Evolutionary conservation across 1,140 invertebrate genomes (phyloP).

Genomic region (Rhyacophila brunnea): DNA sequence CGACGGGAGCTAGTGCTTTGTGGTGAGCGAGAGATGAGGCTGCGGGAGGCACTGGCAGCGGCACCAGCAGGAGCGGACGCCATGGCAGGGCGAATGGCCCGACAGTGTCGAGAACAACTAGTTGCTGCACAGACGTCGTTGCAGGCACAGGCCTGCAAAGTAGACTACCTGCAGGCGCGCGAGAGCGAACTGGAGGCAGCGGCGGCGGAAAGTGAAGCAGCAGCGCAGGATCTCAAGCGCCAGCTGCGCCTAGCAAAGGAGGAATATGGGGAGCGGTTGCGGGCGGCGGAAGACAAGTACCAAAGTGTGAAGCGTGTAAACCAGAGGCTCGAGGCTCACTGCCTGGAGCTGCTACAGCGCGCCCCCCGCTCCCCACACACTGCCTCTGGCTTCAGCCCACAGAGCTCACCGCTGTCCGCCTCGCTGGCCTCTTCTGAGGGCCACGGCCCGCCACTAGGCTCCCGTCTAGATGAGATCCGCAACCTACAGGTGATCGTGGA

Average conservation of each 20-base stretch:
- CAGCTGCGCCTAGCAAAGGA: constrained; percentile 53
- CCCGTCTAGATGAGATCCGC: constrained; percentile 31
- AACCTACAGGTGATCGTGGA: constrained; percentile 34
- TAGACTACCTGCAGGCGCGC: constrained; percentile 45
- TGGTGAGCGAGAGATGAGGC: constrained; percentile 46
- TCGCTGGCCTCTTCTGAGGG: constrained; percentile 58
- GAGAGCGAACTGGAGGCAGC: constrained; percentile 51
- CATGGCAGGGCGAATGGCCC: constrained; percentile 11
- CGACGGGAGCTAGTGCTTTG: constrained; percentile 55
- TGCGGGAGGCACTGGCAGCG: constrained; percentile 30
- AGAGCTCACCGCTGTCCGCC: constrained; percentile 54
- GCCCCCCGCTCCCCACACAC: constrained; percentile 37
- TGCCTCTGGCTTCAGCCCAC: constrained; percentile 38
- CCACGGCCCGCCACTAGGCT: constrained; percentile 35
- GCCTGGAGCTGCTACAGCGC: constrained; percentile 57
- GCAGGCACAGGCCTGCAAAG: constrained; percentile 45
- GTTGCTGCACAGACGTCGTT: constrained; percentile 44
- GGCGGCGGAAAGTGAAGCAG: constrained; percentile 50
- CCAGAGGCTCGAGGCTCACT: constrained; percentile 64
- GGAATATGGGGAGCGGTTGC: constrained; percentile 52
- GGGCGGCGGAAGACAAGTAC: constrained; percentile 72
- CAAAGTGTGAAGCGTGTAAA: constrained; percentile 66
- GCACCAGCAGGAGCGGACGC: constrained; percentile 31
- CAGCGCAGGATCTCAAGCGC: constrained; percentile 50
- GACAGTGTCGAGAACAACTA: constrained; percentile 31